phyloP scores from a whole-genome alignment of 1,140 invertebrate genomes.

The Caerostris extrusa region DNA sequence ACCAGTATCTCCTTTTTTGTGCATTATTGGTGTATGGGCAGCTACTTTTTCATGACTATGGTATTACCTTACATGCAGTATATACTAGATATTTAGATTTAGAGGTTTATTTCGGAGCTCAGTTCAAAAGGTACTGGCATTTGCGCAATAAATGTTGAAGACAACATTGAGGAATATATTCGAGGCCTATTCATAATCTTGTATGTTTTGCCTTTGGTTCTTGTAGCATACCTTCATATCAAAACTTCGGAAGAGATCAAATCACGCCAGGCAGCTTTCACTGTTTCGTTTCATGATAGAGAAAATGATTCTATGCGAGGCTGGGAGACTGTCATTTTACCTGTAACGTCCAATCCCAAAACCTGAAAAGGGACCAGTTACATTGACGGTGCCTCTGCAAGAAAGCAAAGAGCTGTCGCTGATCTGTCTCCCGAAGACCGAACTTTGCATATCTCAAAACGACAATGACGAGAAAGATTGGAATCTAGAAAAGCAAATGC shows the following conservation, averaged over 20 bases:
- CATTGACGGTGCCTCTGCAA: constrained; percentile 78
- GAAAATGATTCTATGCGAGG: constrained; percentile 51
- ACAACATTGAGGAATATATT: constrained; percentile 82
- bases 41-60: constrained; percentile 86
- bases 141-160: constrained; percentile 81
- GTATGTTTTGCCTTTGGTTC: constrained; percentile 86
- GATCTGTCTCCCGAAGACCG: not conserved
- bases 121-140: constrained; percentile 80
- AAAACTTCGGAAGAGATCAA: constrained; percentile 86
- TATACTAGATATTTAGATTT: constrained; percentile 88
- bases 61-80: constrained; percentile 88
- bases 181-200: constrained; percentile 83
- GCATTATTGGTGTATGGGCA: constrained; percentile 87
- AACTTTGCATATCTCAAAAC: constrained; percentile 23
- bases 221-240: constrained; percentile 86
- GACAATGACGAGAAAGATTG: constrained; percentile 85
- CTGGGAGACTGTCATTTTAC: not conserved
- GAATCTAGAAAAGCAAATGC: constrained; percentile 85
- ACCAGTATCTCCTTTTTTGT: constrained; percentile 86
- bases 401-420: constrained; percentile 81
- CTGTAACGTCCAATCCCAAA: not conserved
- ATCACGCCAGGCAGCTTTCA: constrained; percentile 80
- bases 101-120: constrained; percentile 82
- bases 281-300: constrained; percentile 62
- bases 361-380: constrained; percentile 81